These are phyloP conservation scores for Sinopyrophorus schimmeli DNA, from an alignment of 2,888 invertebrate genomes.

Conservation along the genomic window DNA sequence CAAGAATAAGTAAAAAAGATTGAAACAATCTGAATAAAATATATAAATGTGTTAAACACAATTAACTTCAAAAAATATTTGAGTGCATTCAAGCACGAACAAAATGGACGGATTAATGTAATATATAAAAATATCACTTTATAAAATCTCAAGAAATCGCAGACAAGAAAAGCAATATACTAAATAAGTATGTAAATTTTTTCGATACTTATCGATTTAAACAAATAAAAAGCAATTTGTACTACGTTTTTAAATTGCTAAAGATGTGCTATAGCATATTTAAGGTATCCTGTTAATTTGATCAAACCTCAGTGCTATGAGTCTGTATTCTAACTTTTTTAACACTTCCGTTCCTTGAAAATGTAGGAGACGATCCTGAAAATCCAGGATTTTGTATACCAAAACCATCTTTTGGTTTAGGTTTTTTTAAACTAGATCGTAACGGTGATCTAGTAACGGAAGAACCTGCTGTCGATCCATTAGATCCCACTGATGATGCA, in stretches of 20 bases:
- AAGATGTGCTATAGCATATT: constrained; percentile 1
- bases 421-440: constrained; percentile 83
- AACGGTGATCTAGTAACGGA: constrained; percentile 64
- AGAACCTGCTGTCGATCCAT: constrained; percentile 57
- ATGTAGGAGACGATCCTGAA: constrained; percentile 80
- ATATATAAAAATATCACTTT: constrained; percentile 22
- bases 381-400: constrained; percentile 88
- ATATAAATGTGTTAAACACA: constrained; percentile 25
- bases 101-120: constrained; percentile 16
- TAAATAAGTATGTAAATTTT: too few species aligned
- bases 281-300: constrained; percentile 1
- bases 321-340: constrained; percentile 92
- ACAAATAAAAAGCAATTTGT: not conserved
- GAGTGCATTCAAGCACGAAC: constrained; percentile 10
- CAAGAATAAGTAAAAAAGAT: constrained; percentile 17
- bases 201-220: too few species aligned
- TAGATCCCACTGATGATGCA: constrained; percentile 45
- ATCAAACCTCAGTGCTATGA: constrained; percentile 80
- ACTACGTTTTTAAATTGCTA: constrained; percentile 4
- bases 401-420: constrained; percentile 68
- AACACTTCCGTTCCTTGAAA: constrained; percentile 82
- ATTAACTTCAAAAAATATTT: constrained; percentile 18
- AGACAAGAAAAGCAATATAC: too few species aligned
- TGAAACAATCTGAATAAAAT: constrained; percentile 21
- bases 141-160: too few species aligned